A percentile compares a stretch with the other conserved stretches of the same genome.
These are phyloP conservation scores for Saxidomus purpurata DNA, from an alignment of 1,140 invertebrate genomes.

Conservation along the genomic window DNA sequence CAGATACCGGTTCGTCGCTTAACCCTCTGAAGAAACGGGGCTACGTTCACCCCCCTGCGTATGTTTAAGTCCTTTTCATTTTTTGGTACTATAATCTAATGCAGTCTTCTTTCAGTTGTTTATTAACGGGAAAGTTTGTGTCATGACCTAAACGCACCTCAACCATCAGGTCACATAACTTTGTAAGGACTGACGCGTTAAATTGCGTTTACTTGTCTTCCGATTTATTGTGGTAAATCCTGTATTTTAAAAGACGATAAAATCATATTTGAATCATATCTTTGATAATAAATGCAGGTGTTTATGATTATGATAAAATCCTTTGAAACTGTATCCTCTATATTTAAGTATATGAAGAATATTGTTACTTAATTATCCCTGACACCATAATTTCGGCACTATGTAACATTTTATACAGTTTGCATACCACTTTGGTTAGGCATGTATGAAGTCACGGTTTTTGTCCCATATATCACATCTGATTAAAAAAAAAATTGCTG, in stretches of 20 bases:
- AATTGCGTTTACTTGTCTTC: neutral
- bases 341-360: neutral
- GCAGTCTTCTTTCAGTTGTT: too few species aligned
- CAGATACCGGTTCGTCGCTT: too few species aligned
- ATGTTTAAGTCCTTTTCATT: too few species aligned
- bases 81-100: too few species aligned
- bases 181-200: neutral
- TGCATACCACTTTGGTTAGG: neutral
- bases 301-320: slow-evolving; percentile 27
- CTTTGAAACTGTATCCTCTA: slow-evolving; percentile 5
- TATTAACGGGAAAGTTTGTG: too few species aligned
- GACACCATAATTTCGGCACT: neutral
- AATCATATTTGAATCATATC: slow-evolving; percentile 37
- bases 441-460: neutral
- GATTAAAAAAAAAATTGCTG: too few species aligned
- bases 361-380: slow-evolving; percentile 25
- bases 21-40: too few species aligned
- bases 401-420: slow-evolving; percentile 3
- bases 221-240: slow-evolving; percentile 21
- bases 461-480: neutral
- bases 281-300: slow-evolving; percentile 29
- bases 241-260: slow-evolving; percentile 22
- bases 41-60: too few species aligned
- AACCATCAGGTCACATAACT: neutral
- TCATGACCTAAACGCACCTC: too few species aligned